phyloP scores from a whole-genome alignment of 2,888 invertebrate species.

The Timema cristinae region DNA sequence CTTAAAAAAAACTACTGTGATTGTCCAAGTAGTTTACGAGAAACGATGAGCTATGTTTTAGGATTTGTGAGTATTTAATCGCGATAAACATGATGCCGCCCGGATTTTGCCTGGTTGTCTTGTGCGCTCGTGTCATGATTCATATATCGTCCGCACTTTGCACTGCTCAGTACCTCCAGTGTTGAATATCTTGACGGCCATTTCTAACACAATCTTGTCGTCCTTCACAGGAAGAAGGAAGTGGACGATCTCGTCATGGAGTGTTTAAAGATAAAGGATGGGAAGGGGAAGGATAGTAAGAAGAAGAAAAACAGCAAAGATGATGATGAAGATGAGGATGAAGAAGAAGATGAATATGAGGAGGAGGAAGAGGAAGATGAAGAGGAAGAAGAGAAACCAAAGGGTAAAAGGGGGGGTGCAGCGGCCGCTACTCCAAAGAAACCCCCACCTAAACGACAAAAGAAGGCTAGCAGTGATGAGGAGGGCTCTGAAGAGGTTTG shows the following conservation, averaged over 20 bases:
- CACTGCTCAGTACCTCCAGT: too few species aligned
- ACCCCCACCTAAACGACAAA: slow-evolving; percentile 30
- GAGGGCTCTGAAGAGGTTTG: slow-evolving; percentile 45
- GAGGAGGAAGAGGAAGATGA: slow-evolving; percentile 39
- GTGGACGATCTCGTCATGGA: slow-evolving; percentile 88
- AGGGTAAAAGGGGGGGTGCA: slow-evolving; percentile 33
- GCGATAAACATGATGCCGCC: too few species aligned
- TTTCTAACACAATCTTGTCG: too few species aligned
- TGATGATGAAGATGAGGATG: slow-evolving; percentile 49
- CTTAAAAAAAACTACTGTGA: too few species aligned
- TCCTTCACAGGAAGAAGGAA: slow-evolving; percentile 65
- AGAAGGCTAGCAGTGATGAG: slow-evolving; percentile 38
- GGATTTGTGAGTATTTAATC: too few species aligned
- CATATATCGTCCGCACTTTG: too few species aligned
- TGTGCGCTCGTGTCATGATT: too few species aligned
- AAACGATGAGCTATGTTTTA: too few species aligned
- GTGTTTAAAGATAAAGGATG: slow-evolving; percentile 51
- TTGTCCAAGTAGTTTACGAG: too few species aligned
- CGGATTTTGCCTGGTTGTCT: too few species aligned
- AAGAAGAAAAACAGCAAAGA: slow-evolving; percentile 46
- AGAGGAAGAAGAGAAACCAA: slow-evolving; percentile 36
- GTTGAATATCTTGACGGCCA: neutral
- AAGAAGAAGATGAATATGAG: slow-evolving; percentile 49
- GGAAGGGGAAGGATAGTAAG: slow-evolving; percentile 45
- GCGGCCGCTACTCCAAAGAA: slow-evolving; percentile 27